phyloP scores from a whole-genome alignment of 2,888 invertebrate species.

The Hirtodrosophila trivittata region DNA sequence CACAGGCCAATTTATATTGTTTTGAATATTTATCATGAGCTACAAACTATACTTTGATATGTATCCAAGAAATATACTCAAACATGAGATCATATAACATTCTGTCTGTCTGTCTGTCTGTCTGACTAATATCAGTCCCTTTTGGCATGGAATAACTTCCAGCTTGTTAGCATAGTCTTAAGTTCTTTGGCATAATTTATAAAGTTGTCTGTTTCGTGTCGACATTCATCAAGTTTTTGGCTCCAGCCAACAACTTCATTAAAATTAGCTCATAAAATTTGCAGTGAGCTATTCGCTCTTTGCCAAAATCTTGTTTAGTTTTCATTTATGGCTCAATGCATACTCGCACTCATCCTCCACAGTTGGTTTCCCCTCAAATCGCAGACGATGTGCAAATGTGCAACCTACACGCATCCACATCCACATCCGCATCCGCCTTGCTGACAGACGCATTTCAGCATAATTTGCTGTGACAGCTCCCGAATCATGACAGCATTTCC shows the following conservation, averaged over 20 bases:
- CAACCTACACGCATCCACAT: conserved; percentile 53
- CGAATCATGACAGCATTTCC: conserved; percentile 49
- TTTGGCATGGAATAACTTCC: conserved; percentile 12
- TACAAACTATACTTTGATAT: not conserved
- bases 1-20: conserved; percentile 48
- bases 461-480: conserved; percentile 77
- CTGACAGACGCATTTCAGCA: conserved; percentile 77
- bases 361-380: conserved; percentile 7
- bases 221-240: conserved; percentile 69
- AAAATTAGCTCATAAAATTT: conserved; percentile 81
- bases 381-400: conserved; percentile 59
- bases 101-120: conserved; percentile 2
- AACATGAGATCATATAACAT: conserved; percentile 34
- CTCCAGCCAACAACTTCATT: conserved; percentile 70
- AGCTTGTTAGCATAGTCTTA: conserved; percentile 39
- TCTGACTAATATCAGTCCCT: conserved; percentile 6
- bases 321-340: conserved; percentile 78
- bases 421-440: conserved; percentile 44
- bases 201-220: conserved; percentile 74
- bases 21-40: not conserved
- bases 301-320: conserved; percentile 77
- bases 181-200: conserved; percentile 69
- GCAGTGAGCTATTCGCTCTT: conserved; percentile 54
- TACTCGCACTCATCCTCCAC: not conserved
- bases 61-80: no score